Base-by-base conservation (phyloP, 2,797 vertebrate species). In the Myotis myotis region DNA sequence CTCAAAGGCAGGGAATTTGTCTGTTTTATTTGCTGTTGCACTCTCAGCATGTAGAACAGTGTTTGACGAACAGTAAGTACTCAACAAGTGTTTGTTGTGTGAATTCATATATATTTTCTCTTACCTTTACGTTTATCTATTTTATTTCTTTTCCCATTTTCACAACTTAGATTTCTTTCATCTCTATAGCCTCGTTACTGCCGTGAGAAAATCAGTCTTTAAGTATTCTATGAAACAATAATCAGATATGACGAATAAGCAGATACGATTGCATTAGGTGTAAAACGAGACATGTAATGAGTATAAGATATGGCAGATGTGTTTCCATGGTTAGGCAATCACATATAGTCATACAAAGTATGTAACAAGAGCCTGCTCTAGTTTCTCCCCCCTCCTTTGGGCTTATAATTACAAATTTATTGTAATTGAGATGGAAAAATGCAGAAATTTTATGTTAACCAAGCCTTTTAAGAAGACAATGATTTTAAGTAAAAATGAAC, bases 401-500 rank as follows among this genome's bases (percentile, higher is more conserved):
- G 8, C 19, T n/a, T 71, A 76, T 82, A 81, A 80, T 94, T 47
- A 57, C 23, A 71, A 51, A 33, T 51, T 36, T 51, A 74, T 60
- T 93, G 17, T 41, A 44, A 93, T n/a, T 6, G 17, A 79, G 49
- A 47, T 51, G 19, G 25, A n/a, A 44, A 92, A 95, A 79, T 75
- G 70, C 30, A 93, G 41, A 87, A 47, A 23, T 44, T 4, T 64
- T 72, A 38, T 60, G 64, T 90, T 81, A 70, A 49, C 20, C 53
- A 87, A 83, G 9, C 33, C 17, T 84, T 93, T 96, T 86, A 80
- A 92, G 49, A 74, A 57, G 20, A 66, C 4, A 30, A 70, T 72
- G 7, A 93, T 94, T 68, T 88, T 94, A 78, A 57, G 51, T 60
- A n/a, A 71, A 88, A 68, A 36, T 85, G 70, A 91, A 38, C 70